Conservation (phyloP, 2,888 invertebrate genomes). For the Lacanobia oleracea region DNA sequence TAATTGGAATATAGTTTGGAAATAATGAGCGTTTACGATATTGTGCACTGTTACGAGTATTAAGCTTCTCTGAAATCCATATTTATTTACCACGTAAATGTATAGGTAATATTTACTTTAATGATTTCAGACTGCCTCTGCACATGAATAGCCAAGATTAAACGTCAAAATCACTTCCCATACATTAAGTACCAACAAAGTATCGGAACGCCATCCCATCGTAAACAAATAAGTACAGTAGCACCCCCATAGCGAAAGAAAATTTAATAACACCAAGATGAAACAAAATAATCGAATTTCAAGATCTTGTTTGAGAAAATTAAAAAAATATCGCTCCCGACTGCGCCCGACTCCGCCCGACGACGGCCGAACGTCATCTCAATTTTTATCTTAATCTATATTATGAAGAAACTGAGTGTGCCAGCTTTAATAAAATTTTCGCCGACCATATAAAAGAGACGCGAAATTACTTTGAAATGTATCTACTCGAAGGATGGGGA, state of each 20-base stretch:
- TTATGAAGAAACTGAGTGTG: slow-evolving; percentile 82
- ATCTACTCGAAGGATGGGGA: slow-evolving; percentile 58
- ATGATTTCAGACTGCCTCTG: background rate
- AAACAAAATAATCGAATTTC: slow-evolving; percentile 85
- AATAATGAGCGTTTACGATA: background rate
- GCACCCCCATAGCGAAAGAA: slow-evolving; percentile 75
- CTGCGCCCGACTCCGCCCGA: slow-evolving; percentile 40
- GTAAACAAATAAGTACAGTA: slow-evolving; percentile 68
- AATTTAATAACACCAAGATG: slow-evolving; percentile 84
- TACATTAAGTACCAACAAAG: slow-evolving; percentile 40
- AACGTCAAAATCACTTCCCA: slow-evolving; percentile 31
- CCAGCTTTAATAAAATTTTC: slow-evolving; percentile 80
- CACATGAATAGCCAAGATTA: slow-evolving; percentile 8
- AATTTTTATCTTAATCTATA: slow-evolving; percentile 88
- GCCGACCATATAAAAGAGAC: slow-evolving; percentile 70
- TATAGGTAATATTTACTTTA: background rate
- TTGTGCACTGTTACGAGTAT: background rate
- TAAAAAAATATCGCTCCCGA: slow-evolving; percentile 86
- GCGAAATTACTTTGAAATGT: slow-evolving; percentile 75
- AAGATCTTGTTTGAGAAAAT: slow-evolving; percentile 87
- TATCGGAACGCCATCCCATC: slow-evolving; percentile 62
- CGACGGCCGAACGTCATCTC: slow-evolving; percentile 84
- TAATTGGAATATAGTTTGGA: slow-evolving; percentile 12
- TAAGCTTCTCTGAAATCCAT: background rate
- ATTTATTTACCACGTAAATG: background rate